Base-by-base conservation (phyloP, 2,888 invertebrate species). In the Bellardia bayeri region DNA sequence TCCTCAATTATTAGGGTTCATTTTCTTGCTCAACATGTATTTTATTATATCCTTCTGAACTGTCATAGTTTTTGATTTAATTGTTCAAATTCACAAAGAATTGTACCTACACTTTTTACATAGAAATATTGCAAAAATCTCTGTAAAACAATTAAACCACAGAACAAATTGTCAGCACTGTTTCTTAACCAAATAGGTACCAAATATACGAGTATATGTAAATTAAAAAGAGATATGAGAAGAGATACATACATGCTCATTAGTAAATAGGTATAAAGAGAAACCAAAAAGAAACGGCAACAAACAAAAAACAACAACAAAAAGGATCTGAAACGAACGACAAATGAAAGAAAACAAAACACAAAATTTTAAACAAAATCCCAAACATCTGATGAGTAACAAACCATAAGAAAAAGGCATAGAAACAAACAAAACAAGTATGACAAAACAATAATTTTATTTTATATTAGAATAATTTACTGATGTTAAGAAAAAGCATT, bases 351-450 rank as follows among this genome's bases (percentile, higher is more conserved):
- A 37, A 45, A n/a, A 49, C 68, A 49, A 68, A 76, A 51, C 37
- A 75, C n/a, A 63, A 51, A 13, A 63, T 61, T 30, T 42, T 51
- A 14, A 30, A 37, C 8, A n/a, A 14, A 63, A 37, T 5, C 40
- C 3, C 13, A 74, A 75, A 75, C 74, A 74, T 74, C 61, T 58
- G 74, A 61, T 45, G 61, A 63, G 40, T 63, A 63, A 75, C 49
- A 63, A 33, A 30, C 9, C n/a, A 42, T 30, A 61, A 6, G 9
- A 61, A 56, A 8, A 51, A 51, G 11, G n/a, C 9, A 54, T 2
- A 54, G 1, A 51, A 37, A 72, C 13, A 58, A 56, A 56, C 13
- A 75, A 75, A 63, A 49, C 30, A n/a, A 58, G 33, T 45, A n/a
- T 23, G 2, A 45, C 16, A 74, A 16, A 72, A 54, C 56, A 69